Evolutionary conservation across 2,113 vertebrate genomes (phyloP).

Genomic region (Otolemur garnettii): DNA sequence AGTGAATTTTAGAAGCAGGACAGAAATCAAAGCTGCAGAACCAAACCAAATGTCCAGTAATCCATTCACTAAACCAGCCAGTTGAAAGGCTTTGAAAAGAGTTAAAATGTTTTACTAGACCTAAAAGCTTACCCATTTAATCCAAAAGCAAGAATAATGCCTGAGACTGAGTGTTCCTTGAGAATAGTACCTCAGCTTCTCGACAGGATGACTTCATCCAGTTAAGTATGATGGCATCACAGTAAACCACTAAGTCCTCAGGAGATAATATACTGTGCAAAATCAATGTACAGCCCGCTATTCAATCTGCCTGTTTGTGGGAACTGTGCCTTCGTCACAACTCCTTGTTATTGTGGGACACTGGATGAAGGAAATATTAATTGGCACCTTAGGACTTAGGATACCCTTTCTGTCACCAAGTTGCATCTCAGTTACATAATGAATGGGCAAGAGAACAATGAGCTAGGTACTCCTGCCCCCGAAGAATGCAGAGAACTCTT

Average conservation of each 20-base stretch:
- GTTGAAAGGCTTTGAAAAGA: not conserved
- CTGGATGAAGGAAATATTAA: not conserved
- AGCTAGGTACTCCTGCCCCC: not conserved
- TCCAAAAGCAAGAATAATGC: not conserved
- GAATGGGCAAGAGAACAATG: not conserved
- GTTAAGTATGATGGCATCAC: not conserved
- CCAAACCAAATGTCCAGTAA: not conserved
- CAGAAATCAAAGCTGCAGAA: not conserved
- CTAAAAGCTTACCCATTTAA: not conserved
- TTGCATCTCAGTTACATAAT: not conserved
- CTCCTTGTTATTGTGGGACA: not conserved
- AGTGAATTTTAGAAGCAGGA: slow-evolving; percentile 12
- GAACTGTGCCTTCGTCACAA: not conserved
- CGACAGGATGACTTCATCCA: not conserved
- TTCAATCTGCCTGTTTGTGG: not conserved
- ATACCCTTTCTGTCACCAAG: not conserved
- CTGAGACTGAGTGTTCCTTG: not conserved
- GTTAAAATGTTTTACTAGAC: slow-evolving; percentile 3
- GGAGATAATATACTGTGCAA: not conserved
- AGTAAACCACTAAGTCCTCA: not conserved
- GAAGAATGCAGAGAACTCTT: not conserved
- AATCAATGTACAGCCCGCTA: not conserved
- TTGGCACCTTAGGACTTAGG: not conserved
- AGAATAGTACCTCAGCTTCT: not conserved
- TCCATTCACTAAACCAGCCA: not conserved